Evolutionary conservation across 2,113 vertebrate genomes (phyloP), one percentile per base, ranked within the genome.

Genomic region (Nesoenas mayeri): DNA sequence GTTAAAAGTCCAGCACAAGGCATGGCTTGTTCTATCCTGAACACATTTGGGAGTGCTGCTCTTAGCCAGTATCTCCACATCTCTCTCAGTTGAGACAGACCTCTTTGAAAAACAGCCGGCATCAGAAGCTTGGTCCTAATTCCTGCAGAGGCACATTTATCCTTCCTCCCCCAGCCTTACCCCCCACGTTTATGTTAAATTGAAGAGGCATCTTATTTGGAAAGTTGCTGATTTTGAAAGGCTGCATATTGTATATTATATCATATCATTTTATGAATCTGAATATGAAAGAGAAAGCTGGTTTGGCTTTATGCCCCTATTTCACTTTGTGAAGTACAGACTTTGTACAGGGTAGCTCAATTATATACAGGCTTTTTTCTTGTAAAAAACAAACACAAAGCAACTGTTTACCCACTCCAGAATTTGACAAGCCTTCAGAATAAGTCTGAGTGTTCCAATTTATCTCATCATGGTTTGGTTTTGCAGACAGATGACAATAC

Each of bases 141-240:
- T 94, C 80, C 71, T 60, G 24, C 83, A 80, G 74, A 91, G 66
- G 22, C 28, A 36, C 44, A 85, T 80, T 86, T 73, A 78, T 57
- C 29, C 42, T 53, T 84, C 84, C 19, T 80, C 32, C 19, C 11
- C 5, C 26, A 88, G 34, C 5, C 34, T 65, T 70, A 70, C 12
- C 13, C 19, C 26, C 44, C 50, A 91, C 54, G 42, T 86, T 74
- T 54, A 81, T 72, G 60, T 72, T 69, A 71, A 82, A 80, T 7
- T 85, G 61, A 94, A 93, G 53, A 69, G 26, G 19, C 14, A 28
- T 77, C 62, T 90, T 80, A 48, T 57, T 94, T 74, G 79, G 72
- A 89, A 91, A 93, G 36, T 7, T 65, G 20, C 20, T 24, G 54
- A 64, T 87, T 69, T 90, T 91, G 82, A 93, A 96, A 83, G n/a